These are phyloP conservation scores for Anastatus disparis DNA, from an alignment of 1,140 invertebrate genomes.

Conservation along the genomic window DNA sequence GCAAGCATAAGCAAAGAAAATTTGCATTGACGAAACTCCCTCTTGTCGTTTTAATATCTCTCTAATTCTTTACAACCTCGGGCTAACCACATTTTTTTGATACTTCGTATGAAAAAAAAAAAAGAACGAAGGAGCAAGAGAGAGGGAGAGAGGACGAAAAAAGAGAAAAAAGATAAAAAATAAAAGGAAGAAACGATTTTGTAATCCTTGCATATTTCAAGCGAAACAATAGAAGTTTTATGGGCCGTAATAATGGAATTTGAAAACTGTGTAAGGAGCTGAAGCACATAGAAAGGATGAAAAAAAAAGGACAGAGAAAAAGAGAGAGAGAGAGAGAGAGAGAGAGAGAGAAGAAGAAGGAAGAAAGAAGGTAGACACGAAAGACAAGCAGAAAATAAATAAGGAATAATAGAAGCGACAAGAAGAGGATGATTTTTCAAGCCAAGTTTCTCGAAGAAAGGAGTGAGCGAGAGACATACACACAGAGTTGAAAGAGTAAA, in stretches of 20 bases:
- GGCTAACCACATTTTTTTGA: slow-evolving; percentile 19
- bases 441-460: background rate
- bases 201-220: slow-evolving; percentile 36
- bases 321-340: background rate
- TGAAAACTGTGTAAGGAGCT: slow-evolving; percentile 39
- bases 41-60: background rate
- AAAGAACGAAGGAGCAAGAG: background rate
- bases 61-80: slow-evolving; percentile 6
- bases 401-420: slow-evolving; percentile 42
- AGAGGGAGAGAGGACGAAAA: background rate
- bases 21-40: background rate
- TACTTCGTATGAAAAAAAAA: background rate
- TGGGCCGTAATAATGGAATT: slow-evolving; percentile 41
- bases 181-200: slow-evolving; percentile 22
- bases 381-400: slow-evolving; percentile 40
- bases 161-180: too few relatives aligned
- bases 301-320: too few relatives aligned
- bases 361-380: slow-evolving; percentile 5
- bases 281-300: slow-evolving; percentile 29
- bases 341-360: background rate
- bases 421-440: slow-evolving; percentile 32
- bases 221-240: slow-evolving; percentile 41
- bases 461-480: background rate
- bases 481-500: too few relatives aligned
- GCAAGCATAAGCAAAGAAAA: background rate